Evolutionary conservation across 2,888 invertebrate genomes (phyloP).

Genomic region (Netelia virgata): DNA sequence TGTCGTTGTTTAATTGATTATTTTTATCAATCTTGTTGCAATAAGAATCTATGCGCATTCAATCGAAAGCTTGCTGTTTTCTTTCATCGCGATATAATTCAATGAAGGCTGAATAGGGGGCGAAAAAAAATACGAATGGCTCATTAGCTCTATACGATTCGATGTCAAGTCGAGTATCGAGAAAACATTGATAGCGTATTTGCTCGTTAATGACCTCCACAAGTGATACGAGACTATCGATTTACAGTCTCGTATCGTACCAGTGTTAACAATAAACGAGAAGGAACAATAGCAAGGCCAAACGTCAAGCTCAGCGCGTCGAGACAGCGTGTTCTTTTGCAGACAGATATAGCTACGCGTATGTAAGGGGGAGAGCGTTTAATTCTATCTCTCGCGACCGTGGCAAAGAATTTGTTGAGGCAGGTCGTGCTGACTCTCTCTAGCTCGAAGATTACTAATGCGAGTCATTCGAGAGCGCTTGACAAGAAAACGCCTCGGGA

Average conservation of each 20-base stretch:
- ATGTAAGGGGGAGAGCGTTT: constrained; percentile 55
- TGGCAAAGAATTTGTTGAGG: constrained; percentile 79
- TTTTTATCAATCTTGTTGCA: too few relatives aligned
- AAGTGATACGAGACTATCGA: neutral
- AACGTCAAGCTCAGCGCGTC: constrained; percentile 65
- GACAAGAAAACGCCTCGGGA: neutral
- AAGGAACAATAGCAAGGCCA: constrained; percentile 77
- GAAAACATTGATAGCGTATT: neutral
- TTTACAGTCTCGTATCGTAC: constrained; percentile 36
- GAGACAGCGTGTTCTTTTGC: neutral
- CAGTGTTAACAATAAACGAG: constrained; percentile 19
- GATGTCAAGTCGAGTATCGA: neutral
- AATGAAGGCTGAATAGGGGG: neutral
- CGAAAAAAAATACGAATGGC: neutral
- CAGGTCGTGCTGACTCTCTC: constrained; percentile 72
- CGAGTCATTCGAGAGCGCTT: neutral
- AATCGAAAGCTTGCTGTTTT: too few relatives aligned
- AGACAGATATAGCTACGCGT: constrained; percentile 37
- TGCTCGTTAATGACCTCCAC: constrained; percentile 40
- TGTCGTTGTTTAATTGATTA: too few relatives aligned
- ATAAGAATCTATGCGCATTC: too few relatives aligned
- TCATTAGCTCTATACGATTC: neutral
- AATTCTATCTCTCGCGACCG: constrained; percentile 73
- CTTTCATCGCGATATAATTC: neutral
- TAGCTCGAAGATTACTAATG: constrained; percentile 69